Percentiles rank a stretch among this genome's conserved stretches.
phyloP scores from a whole-genome alignment of 2,797 vertebrate genomes.

The Phyllotis vaccarum region DNA sequence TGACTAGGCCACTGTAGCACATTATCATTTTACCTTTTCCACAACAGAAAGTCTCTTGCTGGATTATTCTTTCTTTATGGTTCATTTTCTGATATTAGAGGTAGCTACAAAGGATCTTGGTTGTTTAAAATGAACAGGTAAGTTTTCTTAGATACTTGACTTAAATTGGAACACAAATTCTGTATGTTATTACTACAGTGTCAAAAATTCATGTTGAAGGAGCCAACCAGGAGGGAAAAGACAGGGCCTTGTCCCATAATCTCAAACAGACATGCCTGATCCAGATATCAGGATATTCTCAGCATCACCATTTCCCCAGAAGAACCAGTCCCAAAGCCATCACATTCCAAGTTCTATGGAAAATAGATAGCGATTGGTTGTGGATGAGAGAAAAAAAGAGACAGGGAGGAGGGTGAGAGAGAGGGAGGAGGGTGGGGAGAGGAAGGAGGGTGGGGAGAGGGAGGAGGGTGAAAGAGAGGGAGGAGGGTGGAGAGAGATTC shows the following conservation, averaged over 20 bases:
- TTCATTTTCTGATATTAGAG: background rate
- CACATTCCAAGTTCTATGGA: background rate
- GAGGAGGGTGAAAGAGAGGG: background rate
- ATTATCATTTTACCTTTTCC: background rate
- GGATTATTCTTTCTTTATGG: background rate
- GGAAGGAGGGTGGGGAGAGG: too few species aligned
- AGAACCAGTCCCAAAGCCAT: background rate
- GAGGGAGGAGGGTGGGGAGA: too few species aligned
- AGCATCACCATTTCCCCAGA: background rate
- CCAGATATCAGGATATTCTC: background rate
- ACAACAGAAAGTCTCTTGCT: background rate
- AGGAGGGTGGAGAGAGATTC: too few species aligned
- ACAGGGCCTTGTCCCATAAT: background rate
- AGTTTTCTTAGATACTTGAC: background rate
- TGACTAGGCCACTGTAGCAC: background rate
- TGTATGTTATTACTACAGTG: background rate
- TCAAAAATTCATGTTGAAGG: background rate
- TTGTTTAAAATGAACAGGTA: background rate
- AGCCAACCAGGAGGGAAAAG: background rate
- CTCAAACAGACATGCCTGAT: background rate
- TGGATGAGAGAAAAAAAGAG: background rate
- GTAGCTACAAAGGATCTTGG: background rate
- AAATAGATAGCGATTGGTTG: background rate
- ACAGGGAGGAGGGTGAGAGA: background rate
- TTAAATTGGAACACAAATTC: background rate